phyloP scores from a whole-genome alignment of 2,888 invertebrate genomes.

The Plusia festucae region DNA sequence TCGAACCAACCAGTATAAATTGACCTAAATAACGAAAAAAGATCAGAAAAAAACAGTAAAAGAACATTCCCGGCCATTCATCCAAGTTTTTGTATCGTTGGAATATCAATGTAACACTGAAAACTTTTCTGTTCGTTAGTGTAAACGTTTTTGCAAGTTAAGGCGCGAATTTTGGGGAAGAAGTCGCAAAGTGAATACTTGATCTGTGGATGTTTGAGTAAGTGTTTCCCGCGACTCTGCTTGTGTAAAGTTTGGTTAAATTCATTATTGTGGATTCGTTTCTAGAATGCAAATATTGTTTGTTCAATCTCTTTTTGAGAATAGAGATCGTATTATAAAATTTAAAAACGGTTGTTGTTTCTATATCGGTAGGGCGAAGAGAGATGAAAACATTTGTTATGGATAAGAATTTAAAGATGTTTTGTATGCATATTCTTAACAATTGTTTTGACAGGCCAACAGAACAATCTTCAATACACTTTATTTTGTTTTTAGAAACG shows the following conservation, averaged over 20 bases:
- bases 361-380: too few species aligned
- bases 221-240: conserved; percentile 26
- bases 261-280: conserved; percentile 49
- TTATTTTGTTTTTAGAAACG: too few species aligned
- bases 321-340: too few species aligned
- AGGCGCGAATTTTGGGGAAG: conserved; percentile 43
- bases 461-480: too few species aligned
- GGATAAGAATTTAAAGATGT: too few species aligned
- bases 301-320: neutral
- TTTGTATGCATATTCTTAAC: too few species aligned
- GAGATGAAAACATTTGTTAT: too few species aligned
- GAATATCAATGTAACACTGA: conserved; percentile 60
- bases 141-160: conserved; percentile 57
- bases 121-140: conserved; percentile 52
- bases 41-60: conserved; percentile 39
- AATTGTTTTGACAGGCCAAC: too few species aligned
- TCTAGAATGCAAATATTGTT: conserved; percentile 42
- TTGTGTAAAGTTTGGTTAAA: conserved; percentile 41
- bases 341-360: too few species aligned
- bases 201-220: conserved; percentile 42
- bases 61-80: conserved; percentile 39
- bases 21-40: conserved; percentile 39
- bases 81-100: conserved; percentile 56
- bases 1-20: conserved; percentile 29
- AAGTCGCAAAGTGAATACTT: conserved; percentile 58